phyloP scores from a whole-genome alignment of 2,888 invertebrate genomes.

The Microctonus aethiopoides region DNA sequence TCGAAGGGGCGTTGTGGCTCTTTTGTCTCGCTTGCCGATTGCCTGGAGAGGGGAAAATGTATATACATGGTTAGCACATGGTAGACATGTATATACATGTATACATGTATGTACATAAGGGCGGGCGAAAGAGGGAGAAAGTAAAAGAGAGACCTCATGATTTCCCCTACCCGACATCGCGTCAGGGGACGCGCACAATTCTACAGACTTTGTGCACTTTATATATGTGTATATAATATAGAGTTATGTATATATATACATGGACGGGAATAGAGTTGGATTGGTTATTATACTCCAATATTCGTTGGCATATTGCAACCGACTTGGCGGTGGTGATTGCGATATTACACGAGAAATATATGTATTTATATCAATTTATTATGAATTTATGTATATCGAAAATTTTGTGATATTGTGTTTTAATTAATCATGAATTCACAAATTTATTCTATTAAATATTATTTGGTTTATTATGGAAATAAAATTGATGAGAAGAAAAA shows the following conservation, averaged over 20 bases:
- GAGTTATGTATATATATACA: background rate
- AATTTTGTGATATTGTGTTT: background rate
- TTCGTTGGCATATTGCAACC: conserved; percentile 5
- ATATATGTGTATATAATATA: background rate
- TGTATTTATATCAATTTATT: too few species aligned
- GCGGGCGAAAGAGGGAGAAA: conserved; percentile 5
- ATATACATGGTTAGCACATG: background rate
- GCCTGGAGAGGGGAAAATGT: conserved; percentile 3
- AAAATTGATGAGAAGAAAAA: background rate
- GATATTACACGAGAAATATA: background rate
- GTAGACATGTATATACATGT: too few species aligned
- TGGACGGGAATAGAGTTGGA: conserved; percentile 18
- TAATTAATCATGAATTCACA: background rate
- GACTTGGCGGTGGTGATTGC: background rate
- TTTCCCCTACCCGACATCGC: conserved; percentile 10
- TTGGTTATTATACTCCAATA: conserved; percentile 25
- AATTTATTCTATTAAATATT: background rate
- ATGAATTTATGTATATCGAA: too few species aligned
- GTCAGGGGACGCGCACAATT: background rate
- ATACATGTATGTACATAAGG: background rate
- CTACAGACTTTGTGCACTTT: background rate
- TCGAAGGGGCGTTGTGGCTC: conserved; percentile 17
- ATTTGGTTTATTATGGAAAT: too few species aligned
- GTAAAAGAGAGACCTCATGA: too few species aligned
- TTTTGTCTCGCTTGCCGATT: conserved; percentile 24